phyloP scores from a whole-genome alignment of 1,140 invertebrate genomes.

The Eurosta solidaginis region DNA sequence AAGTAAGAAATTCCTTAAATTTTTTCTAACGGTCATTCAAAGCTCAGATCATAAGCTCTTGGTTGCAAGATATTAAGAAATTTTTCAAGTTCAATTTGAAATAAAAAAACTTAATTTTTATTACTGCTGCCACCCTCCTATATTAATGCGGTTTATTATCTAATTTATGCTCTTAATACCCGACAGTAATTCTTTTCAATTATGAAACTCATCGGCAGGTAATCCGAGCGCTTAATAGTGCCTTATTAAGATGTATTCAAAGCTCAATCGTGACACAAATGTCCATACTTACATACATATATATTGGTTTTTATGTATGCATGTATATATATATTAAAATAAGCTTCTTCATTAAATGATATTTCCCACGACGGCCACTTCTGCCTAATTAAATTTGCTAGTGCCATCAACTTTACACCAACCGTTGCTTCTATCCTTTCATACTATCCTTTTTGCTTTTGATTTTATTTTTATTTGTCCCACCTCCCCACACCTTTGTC shows the following conservation, averaged over 20 bases:
- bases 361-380: neutral
- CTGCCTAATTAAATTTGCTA: conserved; percentile 23
- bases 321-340: too few relatives aligned
- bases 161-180: neutral
- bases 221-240: conserved; percentile 16
- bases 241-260: conserved; percentile 8
- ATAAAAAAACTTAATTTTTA: too few relatives aligned
- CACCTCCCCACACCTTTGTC: neutral
- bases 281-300: neutral
- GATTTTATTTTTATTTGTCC: neutral
- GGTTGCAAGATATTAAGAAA: too few relatives aligned
- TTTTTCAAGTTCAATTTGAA: too few relatives aligned
- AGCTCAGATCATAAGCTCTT: too few relatives aligned
- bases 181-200: neutral
- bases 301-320: too few relatives aligned
- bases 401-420: too few relatives aligned
- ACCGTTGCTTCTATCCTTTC: neutral
- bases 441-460: neutral
- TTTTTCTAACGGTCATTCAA: too few relatives aligned
- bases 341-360: too few relatives aligned
- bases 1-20: too few relatives aligned
- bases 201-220: conserved; percentile 13
- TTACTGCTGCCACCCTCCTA: too few relatives aligned
- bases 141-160: too few relatives aligned
- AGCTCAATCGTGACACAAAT: neutral